Conservation (phyloP, 2,888 invertebrate genomes). For the Nomada lathburiana region DNA sequence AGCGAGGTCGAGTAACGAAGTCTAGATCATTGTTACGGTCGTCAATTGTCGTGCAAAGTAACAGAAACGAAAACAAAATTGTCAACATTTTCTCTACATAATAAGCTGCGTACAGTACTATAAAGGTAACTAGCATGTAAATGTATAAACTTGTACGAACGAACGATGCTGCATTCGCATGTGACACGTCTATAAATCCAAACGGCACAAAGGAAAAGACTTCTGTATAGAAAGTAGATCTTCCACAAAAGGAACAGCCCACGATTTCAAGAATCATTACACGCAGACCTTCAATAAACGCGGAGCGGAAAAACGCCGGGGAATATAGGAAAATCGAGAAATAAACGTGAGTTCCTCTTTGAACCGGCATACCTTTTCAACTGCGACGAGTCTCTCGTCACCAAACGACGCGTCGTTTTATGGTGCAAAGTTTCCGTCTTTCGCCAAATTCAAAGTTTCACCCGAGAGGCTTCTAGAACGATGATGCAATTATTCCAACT, state of each 20-base stretch:
- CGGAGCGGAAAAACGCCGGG: no score
- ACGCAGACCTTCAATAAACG: not conserved
- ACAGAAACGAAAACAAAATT: constrained; percentile 1
- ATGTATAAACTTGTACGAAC: constrained; percentile 1
- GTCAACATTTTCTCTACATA: constrained; percentile 25
- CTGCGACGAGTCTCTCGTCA: constrained; percentile 21
- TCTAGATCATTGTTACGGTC: not conserved
- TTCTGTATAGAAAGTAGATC: not conserved
- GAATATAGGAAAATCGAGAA: not conserved
- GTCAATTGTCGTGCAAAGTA: constrained; percentile 38
- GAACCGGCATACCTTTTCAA: constrained; percentile 42
- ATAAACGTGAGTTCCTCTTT: constrained; percentile 30
- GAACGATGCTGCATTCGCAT: not conserved
- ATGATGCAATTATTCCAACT: not conserved
- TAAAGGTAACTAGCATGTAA: constrained; percentile 15
- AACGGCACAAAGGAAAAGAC: not conserved
- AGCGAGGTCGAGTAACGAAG: constrained; percentile 6
- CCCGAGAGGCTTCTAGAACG: not conserved
- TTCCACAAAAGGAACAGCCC: not conserved
- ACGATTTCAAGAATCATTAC: not conserved
- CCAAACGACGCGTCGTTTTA: not conserved
- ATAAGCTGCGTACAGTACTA: constrained; percentile 23
- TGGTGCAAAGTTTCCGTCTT: not conserved
- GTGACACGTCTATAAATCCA: not conserved
- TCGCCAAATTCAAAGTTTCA: constrained; percentile 2